These are phyloP conservation scores for Drosophila repleta DNA, from an alignment of 1,140 invertebrate genomes.

Conservation along the genomic window DNA sequence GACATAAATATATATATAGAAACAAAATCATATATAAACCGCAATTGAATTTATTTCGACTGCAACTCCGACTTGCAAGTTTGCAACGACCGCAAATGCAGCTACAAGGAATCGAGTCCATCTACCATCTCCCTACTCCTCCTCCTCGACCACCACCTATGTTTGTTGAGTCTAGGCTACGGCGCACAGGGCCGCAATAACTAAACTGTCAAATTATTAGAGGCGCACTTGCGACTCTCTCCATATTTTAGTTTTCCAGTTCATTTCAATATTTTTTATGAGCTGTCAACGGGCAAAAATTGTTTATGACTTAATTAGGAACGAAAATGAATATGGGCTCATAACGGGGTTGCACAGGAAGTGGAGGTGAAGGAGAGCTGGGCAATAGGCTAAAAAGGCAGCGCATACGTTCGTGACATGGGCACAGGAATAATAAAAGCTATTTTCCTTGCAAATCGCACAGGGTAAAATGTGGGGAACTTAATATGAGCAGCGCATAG, in stretches of 20 bases:
- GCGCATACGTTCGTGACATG: constrained; percentile 6
- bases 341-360: background rate
- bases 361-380: background rate
- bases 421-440: background rate
- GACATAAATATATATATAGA: constrained; percentile 61
- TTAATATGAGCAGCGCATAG: constrained; percentile 3
- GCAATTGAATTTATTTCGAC: constrained; percentile 79
- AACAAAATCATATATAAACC: constrained; percentile 78
- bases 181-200: constrained; percentile 24
- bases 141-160: background rate
- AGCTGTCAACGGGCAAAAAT: constrained; percentile 64
- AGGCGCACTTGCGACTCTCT: constrained; percentile 36
- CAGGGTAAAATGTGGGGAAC: background rate
- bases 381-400: background rate
- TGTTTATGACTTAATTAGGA: constrained; percentile 77
- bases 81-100: constrained; percentile 59
- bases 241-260: constrained; percentile 38
- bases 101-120: background rate
- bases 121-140: background rate
- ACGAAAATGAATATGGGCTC: constrained; percentile 4
- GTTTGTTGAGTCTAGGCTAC: background rate
- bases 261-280: constrained; percentile 63
- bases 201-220: constrained; percentile 78
- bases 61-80: constrained; percentile 51
- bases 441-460: background rate